A percentile compares a stretch with the other conserved stretches of the same genome.
Conservation (phyloP, 2,888 invertebrate genomes). For the Tiphia femorata region DNA sequence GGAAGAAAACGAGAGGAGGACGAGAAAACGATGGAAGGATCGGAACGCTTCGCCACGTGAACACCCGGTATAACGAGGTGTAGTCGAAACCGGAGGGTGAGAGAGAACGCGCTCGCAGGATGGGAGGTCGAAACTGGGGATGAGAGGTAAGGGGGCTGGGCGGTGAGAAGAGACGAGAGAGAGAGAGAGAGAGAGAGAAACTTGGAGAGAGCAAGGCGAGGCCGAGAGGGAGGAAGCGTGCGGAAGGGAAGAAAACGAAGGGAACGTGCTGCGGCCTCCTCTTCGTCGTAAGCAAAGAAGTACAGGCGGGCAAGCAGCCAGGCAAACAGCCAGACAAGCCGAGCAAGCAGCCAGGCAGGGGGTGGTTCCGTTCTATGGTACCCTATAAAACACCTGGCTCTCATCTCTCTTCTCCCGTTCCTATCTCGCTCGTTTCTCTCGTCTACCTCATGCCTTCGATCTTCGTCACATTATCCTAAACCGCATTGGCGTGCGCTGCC, state of each 20-base stretch:
- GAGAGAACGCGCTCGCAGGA: conserved; percentile 3
- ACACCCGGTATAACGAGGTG: conserved; percentile 42
- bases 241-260: conserved; percentile 24
- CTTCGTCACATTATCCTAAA: conserved; percentile 57
- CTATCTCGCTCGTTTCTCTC: conserved; percentile 30
- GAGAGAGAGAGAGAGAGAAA: conserved; percentile 10
- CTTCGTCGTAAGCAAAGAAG: not conserved
- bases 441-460: conserved; percentile 42
- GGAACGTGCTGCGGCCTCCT: not conserved
- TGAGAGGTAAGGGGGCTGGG: not conserved
- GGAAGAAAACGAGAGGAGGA: too few relatives aligned
- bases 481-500: conserved; percentile 41
- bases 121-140: conserved; percentile 11
- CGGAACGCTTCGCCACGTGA: not conserved
- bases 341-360: conserved; percentile 36
- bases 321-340: conserved; percentile 1
- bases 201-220: not conserved
- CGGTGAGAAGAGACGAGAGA: conserved; percentile 9
- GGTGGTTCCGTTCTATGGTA: conserved; percentile 50
- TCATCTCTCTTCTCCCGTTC: conserved; percentile 27
- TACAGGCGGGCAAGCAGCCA: not conserved
- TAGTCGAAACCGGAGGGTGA: conserved; percentile 26
- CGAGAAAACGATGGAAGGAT: not conserved
- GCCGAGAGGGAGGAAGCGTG: conserved; percentile 12
- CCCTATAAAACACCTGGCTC: conserved; percentile 59